phyloP scores from a whole-genome alignment of 2,888 invertebrate species.

The Sinodicranocentrus sp. region DNA sequence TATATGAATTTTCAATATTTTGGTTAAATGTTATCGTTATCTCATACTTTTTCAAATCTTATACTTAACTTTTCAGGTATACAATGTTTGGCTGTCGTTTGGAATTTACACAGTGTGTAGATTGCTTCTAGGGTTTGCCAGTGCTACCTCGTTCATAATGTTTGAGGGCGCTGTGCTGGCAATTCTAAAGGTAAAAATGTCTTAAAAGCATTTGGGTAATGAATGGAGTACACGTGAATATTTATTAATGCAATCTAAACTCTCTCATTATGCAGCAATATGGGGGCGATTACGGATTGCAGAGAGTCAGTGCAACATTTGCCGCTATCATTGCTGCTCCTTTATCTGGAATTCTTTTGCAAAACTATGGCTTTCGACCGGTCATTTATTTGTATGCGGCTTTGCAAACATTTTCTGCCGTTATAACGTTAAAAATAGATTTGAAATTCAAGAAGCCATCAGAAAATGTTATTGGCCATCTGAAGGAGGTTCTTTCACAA shows the following conservation, averaged over 20 bases:
- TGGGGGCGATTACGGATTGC: slow-evolving; percentile 87
- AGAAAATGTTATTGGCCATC: slow-evolving; percentile 85
- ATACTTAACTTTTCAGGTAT: slow-evolving; percentile 33
- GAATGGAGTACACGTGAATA: no score
- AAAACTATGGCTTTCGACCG: slow-evolving; percentile 82
- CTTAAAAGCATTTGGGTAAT: not conserved
- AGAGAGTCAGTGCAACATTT: slow-evolving; percentile 86
- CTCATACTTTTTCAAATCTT: no score
- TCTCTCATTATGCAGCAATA: slow-evolving; percentile 66
- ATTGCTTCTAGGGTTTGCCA: slow-evolving; percentile 79
- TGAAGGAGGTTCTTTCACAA: slow-evolving; percentile 84
- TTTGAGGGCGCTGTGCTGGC: slow-evolving; percentile 89
- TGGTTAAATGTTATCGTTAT: no score
- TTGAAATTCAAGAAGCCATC: slow-evolving; percentile 88
- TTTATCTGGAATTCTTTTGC: slow-evolving; percentile 86
- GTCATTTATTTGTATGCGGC: slow-evolving; percentile 87
- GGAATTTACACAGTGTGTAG: slow-evolving; percentile 82
- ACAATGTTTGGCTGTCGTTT: slow-evolving; percentile 84
- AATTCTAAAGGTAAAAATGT: slow-evolving; percentile 80
- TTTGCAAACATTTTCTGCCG: slow-evolving; percentile 84
- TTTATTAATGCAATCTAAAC: not conserved
- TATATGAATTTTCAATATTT: no score
- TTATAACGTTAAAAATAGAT: slow-evolving; percentile 85
- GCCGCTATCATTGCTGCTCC: slow-evolving; percentile 89
- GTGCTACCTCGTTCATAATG: slow-evolving; percentile 86